Conservation (phyloP, 1,140 invertebrate genomes). For the Vanessa tameamea region DNA sequence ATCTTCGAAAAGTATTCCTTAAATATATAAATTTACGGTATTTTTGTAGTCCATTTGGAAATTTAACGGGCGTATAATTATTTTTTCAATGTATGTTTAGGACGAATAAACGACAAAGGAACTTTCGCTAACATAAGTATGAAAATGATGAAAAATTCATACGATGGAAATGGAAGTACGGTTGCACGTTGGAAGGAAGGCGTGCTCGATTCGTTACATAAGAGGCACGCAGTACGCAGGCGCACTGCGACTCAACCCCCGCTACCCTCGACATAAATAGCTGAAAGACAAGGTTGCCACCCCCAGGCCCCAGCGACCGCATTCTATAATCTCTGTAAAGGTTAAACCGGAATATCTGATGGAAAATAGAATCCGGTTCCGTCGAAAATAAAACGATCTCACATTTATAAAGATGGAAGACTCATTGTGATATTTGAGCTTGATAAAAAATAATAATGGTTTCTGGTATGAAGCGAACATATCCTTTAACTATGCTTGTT, state of each 20-base stretch:
- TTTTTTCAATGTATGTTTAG: neutral
- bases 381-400: constrained; percentile 35
- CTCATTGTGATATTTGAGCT: neutral
- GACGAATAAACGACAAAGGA: neutral
- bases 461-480: neutral
- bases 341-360: constrained; percentile 76
- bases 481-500: neutral
- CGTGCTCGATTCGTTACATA: constrained; percentile 69
- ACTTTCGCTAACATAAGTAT: constrained; percentile 8
- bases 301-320: constrained; percentile 68
- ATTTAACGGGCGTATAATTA: too few relatives aligned
- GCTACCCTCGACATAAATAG: constrained; percentile 78
- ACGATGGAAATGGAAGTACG: constrained; percentile 37
- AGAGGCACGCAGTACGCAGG: constrained; percentile 62
- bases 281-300: constrained; percentile 78
- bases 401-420: constrained; percentile 20
- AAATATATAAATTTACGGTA: too few relatives aligned
- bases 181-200: constrained; percentile 44
- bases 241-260: constrained; percentile 64
- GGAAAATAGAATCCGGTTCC: constrained; percentile 68
- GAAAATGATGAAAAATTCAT: constrained; percentile 57
- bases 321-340: constrained; percentile 77
- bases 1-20: too few relatives aligned
- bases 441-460: constrained; percentile 8
- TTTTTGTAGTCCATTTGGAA: too few relatives aligned